Base-by-base conservation (phyloP, 2,113 vertebrate genomes). In the Scortum barcoo region DNA sequence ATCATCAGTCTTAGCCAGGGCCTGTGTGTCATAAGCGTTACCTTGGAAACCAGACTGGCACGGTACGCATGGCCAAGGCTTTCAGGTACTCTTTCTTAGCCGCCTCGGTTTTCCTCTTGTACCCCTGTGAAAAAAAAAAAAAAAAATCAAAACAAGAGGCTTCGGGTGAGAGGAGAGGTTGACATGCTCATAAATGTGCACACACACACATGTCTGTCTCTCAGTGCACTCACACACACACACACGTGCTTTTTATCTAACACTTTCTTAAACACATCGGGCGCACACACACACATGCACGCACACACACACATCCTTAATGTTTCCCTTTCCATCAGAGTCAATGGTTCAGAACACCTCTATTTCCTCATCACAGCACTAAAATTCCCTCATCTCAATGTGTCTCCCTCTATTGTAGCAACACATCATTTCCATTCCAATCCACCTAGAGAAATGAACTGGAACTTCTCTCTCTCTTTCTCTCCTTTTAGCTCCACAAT, bases 81-180 rank as follows among this genome's bases (percentile, higher is more conserved):
- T 99, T 99, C 94, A 99, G 96, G 93, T 99, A 99, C 85, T 99
- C 98, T 94, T 99, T 99, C 96, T 99, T 99, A 6, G 98, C 98
- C 0, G 98, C 98, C 94, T 99, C 98, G 0, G 98, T 99, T 96
- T 99, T 99, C 95, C 97, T 97, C 95, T 99, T 99, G 94, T 99
- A 99, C 1, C 93, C 98, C 98, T 99, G 95, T 20, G 95, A 96
- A 88, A 60, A 87, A 68, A 58, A 60, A 87, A 68, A 58, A 65
- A 20, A 87, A 72, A 72, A 90, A 88, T 87, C 78, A 89, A 89
- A 83, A 90, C 78, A 86, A 73, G 69, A 80, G 71, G 83, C 65
- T 85, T 81, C 14, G 69, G 88, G 85, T 91, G 83, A 86, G 74
- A 91, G 48, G 57, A 87, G 87, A 87, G 76, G 82, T 88, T 81